A percentile compares a stretch with the other conserved stretches of the same genome.
Conservation (phyloP, 2,888 invertebrate species). For the Acleris emargana region DNA sequence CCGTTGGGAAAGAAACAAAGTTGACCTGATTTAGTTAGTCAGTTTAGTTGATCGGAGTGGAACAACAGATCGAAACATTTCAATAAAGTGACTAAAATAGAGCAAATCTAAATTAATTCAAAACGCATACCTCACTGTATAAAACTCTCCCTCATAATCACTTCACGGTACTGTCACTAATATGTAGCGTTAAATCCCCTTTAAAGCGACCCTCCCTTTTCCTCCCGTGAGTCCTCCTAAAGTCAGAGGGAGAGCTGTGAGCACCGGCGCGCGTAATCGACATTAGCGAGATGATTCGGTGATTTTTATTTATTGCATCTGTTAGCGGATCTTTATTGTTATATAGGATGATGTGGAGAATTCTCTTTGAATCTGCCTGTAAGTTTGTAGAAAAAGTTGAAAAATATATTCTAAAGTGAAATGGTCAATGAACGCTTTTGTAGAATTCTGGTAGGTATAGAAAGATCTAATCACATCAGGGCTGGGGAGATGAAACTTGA, state of each 20-base stretch:
- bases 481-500: background rate
- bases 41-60: no score
- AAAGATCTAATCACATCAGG: no score
- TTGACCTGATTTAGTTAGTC: no score
- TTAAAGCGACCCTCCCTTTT: constrained; percentile 42
- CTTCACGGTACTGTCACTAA: constrained; percentile 68
- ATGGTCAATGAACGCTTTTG: no score
- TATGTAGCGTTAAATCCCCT: constrained; percentile 60
- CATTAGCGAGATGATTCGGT: constrained; percentile 46
- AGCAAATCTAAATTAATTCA: constrained; percentile 10
- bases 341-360: background rate
- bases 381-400: no score
- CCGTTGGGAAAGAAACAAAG: no score
- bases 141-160: constrained; percentile 53
- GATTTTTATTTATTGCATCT: constrained; percentile 43
- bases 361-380: background rate
- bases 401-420: no score
- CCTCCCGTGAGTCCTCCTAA: constrained; percentile 21
- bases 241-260: constrained; percentile 37
- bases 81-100: no score
- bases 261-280: constrained; percentile 44
- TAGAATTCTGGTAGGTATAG: no score
- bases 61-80: no score
- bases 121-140: constrained; percentile 44
- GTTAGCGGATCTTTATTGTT: background rate